Conservation (phyloP, 2,888 invertebrate genomes). For the Flexamia atlantica region DNA sequence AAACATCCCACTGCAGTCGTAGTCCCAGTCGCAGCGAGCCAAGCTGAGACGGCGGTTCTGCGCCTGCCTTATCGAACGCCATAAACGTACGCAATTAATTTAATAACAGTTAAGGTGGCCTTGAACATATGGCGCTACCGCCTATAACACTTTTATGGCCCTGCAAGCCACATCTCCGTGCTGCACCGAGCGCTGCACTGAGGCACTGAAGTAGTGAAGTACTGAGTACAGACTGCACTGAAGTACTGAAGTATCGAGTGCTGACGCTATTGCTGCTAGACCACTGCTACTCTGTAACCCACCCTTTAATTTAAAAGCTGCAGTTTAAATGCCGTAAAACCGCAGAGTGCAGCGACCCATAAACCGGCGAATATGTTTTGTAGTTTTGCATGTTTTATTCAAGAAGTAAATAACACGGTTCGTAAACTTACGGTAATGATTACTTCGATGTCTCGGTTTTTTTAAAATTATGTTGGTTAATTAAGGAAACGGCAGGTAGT, state of each 20-base stretch:
- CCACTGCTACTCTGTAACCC: not conserved
- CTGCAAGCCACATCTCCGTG: conserved; percentile 24
- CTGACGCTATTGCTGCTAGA: not conserved
- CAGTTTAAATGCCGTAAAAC: conserved; percentile 16
- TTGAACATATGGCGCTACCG: conserved; percentile 51
- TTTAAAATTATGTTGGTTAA: no score
- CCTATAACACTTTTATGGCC: conserved; percentile 37
- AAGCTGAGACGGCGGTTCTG: not conserved
- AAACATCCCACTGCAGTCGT: no score
- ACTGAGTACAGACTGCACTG: no score
- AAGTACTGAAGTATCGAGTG: no score
- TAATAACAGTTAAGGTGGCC: conserved; percentile 45
- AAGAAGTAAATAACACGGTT: no score
- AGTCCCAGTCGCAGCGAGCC: no score
- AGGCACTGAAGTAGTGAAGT: no score
- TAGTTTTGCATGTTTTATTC: conserved; percentile 7
- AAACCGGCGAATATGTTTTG: not conserved
- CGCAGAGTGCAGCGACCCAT: not conserved
- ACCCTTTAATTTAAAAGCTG: conserved; percentile 24
- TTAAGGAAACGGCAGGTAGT: no score
- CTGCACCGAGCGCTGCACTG: not conserved
- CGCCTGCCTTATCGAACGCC: conserved; percentile 30
- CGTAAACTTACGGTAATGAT: no score
- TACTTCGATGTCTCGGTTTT: no score
- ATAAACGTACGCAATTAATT: conserved; percentile 46